phyloP scores from a whole-genome alignment of 2,113 vertebrate genomes.

The Pluvialis apricaria region DNA sequence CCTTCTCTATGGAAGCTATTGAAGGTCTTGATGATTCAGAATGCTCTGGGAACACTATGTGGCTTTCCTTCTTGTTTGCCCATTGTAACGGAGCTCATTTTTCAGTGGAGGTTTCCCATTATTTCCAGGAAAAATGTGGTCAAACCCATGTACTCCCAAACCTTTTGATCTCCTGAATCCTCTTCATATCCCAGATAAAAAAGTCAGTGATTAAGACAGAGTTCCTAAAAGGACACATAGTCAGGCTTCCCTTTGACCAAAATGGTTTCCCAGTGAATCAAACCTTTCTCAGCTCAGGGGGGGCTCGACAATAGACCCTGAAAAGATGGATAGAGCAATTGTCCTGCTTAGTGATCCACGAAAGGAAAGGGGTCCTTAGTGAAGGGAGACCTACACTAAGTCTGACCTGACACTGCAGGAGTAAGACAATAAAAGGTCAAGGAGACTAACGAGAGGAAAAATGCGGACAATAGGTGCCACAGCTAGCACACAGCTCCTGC shows the following conservation, averaged over 20 bases:
- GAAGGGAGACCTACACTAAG: constrained; percentile 75
- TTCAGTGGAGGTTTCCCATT: constrained; percentile 68
- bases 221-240: constrained; percentile 75
- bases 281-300: constrained; percentile 79
- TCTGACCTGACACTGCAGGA: constrained; percentile 75
- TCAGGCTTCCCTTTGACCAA: constrained; percentile 75
- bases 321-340: constrained; percentile 89
- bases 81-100: constrained; percentile 67
- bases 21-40: constrained; percentile 23
- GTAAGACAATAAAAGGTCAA: constrained; percentile 80
- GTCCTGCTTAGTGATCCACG: constrained; percentile 89
- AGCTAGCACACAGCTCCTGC: constrained; percentile 68
- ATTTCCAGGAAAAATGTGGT: constrained; percentile 67
- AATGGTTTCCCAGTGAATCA: constrained; percentile 81
- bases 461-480: constrained; percentile 74
- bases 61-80: constrained; percentile 58
- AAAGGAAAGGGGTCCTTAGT: constrained; percentile 80
- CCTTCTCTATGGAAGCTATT: constrained; percentile 22
- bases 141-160: constrained; percentile 70
- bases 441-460: constrained; percentile 82
- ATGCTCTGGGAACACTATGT: constrained; percentile 51
- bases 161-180: constrained; percentile 83
- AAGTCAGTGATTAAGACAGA: constrained; percentile 78
- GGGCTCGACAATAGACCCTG: constrained; percentile 80
- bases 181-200: constrained; percentile 81